Base-by-base conservation (phyloP, 2,113 vertebrate genomes). In the Dolichallabes microphthalmus region DNA sequence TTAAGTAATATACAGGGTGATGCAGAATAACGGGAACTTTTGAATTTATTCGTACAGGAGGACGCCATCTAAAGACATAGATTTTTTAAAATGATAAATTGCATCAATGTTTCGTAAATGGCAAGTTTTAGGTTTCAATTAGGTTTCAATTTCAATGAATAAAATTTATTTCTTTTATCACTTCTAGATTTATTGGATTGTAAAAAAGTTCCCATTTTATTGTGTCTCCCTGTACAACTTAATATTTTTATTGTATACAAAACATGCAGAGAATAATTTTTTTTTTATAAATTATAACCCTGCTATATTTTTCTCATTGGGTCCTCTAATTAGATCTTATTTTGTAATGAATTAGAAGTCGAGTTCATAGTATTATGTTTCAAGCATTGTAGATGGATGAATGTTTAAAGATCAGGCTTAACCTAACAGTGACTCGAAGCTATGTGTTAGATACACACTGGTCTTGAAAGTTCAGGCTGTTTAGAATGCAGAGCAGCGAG, bases 331-430 rank as follows among this genome's bases (percentile, higher is more conserved):
- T 82, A 87, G 76, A 80, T 68, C n/a, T 85, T 82, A 82, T 90
- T 61, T 89, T 87, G 6, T 87, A 89, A 87, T 86, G 76, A 84
- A 86, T 75, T 81, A 57, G 80, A 75, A 79, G 82, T 61, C 58
- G 25, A 68, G 14, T 55, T 79, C 20, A 73, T 74, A 55, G 60
- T 80, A 25, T 74, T 45, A 45, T 45, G 45, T 45, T 45, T 7
- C n/a, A 45, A 45, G 45, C 45, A 7, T 45, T 74, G 45, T 55
- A 78, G 78, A 64, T 63, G 76, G 68, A 86, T 71, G 76, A 76
- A 45, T 79, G 64, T 32, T 52, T 79, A 25, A 58, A 74, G n/a
- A 55, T 63, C 32, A 12, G 52, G 45, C 27, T 55, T 80, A 63
- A 75, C 64, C 84, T 35, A 53, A 11, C 75, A 57, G 57, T 83